Conservation (phyloP, 2,888 invertebrate species). For the Chirona hameri region DNA sequence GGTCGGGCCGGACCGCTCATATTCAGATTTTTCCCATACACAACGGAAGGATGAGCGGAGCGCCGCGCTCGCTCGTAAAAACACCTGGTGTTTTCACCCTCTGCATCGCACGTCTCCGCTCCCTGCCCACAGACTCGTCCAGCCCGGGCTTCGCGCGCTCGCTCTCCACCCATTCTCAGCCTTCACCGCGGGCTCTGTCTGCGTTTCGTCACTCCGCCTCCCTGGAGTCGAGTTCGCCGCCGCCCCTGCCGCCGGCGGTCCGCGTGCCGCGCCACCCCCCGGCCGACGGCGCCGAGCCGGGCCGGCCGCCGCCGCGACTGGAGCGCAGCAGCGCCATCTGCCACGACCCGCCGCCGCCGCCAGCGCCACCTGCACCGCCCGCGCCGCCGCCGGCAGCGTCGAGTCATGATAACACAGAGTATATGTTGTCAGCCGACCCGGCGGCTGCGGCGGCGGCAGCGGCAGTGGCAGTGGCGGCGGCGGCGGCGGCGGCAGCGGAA, state of each 20-base stretch:
- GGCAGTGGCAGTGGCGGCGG: neutral
- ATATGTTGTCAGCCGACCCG: constrained; percentile 4
- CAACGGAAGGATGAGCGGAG: too few relatives aligned
- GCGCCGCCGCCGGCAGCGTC: neutral
- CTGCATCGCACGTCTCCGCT: neutral
- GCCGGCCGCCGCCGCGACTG: neutral
- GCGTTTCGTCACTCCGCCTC: neutral
- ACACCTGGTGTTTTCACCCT: neutral
- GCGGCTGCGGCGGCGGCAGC: neutral
- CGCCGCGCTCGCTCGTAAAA: too few relatives aligned
- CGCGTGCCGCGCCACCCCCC: neutral
- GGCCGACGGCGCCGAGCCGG: too few relatives aligned
- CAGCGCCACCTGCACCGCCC: neutral
- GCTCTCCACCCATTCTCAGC: neutral
- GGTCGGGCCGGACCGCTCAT: too few relatives aligned
- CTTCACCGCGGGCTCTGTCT: neutral
- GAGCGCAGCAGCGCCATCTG: constrained; percentile 1
- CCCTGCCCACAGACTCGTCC: neutral
- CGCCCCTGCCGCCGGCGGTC: constrained; percentile 6
- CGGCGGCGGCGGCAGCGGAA: neutral
- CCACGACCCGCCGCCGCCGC: neutral
- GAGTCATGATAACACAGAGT: constrained; percentile 7
- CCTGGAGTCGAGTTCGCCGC: neutral
- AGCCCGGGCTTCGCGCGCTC: constrained; percentile 9
- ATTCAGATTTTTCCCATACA: too few relatives aligned